These are phyloP conservation scores for Potamarius usumacintae DNA, from an alignment of 2,113 vertebrate species.

Conservation along the genomic window DNA sequence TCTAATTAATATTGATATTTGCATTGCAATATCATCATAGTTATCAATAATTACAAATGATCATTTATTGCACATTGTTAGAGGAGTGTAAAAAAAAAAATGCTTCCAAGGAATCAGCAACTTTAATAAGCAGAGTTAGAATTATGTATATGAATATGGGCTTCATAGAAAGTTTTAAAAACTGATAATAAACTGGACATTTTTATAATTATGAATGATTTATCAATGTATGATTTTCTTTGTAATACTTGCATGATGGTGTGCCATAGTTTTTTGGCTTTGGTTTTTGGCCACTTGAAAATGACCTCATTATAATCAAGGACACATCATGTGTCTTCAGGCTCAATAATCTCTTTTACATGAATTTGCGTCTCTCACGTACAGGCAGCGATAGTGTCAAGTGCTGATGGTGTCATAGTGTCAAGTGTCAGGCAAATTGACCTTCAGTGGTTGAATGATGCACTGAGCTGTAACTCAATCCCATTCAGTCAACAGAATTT, in stretches of 20 bases:
- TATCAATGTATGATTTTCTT: background rate
- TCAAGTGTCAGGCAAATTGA: constrained; percentile 61
- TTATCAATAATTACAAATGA: background rate
- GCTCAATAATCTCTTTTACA: constrained; percentile 39
- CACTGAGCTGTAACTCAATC: constrained; percentile 32
- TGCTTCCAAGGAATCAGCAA: background rate
- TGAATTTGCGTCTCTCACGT: constrained; percentile 39
- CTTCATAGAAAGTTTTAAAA: background rate
- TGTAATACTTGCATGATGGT: background rate
- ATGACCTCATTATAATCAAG: background rate
- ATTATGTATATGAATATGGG: background rate
- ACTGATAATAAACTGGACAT: constrained; percentile 5
- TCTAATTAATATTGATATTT: background rate
- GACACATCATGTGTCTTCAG: constrained; percentile 11
- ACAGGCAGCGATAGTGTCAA: background rate
- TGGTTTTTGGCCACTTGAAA: background rate
- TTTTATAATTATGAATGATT: background rate
- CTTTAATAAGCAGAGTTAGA: background rate
- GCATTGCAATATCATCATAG: background rate
- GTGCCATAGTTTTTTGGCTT: no score
- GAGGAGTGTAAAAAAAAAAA: background rate
- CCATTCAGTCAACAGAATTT: constrained; percentile 6
- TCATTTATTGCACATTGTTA: background rate
- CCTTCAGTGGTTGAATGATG: constrained; percentile 45
- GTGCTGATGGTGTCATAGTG: constrained; percentile 16